Evolutionary conservation across 2,113 vertebrate species (phyloP), one percentile per base, ranked within the genome.

Genomic region (Clarias magur): DNA sequence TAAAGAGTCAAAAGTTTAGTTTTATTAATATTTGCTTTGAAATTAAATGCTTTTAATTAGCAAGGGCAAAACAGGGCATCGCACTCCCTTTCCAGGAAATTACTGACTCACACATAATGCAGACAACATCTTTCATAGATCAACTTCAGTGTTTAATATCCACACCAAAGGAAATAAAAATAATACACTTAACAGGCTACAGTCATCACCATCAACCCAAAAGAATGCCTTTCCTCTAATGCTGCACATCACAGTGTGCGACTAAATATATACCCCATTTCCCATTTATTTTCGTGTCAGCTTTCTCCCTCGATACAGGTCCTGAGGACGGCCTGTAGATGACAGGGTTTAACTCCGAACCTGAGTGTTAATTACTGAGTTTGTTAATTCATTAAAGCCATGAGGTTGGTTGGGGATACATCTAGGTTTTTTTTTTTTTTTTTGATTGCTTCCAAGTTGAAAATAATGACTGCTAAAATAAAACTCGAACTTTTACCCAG

Each of bases 141-240:
- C 92, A 93, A 93, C 86, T 90, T 92, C 89, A 91, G 91, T 90
- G 83, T 95, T 95, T 95, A 93, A 93, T 95, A 91, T 92, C 91
- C 91, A 94, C 93, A 94, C 91, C 88, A 91, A 91, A 91, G 90
- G 90, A 88, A 75, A 84, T 84, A 84, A 91, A 90, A 60, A 88
- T 91, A 88, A 91, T 89, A 88, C 81, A 80, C 67, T 91, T 92
- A 88, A 93, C 92, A 93, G 92, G 91, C 91, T 93, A 93, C 92
- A 92, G 91, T 92, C 91, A 90, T 88, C 86, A 90, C 83, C 87
- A 88, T 89, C 80, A 84, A 88, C 68, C 80, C 84, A 63, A 88
- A 73, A 86, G 63, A 88, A 87, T 89, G 59, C 59, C 23, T 72
- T 80, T 81, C 87, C 62, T 76, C 84, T 89, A 89, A 87, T 79